Conservation (phyloP, 1,140 invertebrate genomes). For the Bombus difficillimus region DNA sequence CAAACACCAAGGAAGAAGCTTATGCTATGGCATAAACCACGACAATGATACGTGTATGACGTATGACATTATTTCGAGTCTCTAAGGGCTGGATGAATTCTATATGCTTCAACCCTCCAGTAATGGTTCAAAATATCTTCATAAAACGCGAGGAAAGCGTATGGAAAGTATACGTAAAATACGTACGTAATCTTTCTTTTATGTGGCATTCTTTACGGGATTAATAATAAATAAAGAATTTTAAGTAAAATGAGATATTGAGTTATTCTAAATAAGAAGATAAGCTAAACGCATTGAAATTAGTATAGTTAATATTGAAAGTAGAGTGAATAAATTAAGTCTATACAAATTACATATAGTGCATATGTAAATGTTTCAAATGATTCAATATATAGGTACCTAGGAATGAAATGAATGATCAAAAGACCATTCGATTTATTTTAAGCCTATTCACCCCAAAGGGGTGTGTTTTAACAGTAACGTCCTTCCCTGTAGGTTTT, state of each 20-base stretch:
- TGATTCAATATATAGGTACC: not conserved
- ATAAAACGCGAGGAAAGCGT: not conserved
- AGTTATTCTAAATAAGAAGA: not conserved
- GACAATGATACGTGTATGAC: constrained; percentile 9
- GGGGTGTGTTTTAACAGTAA: constrained; percentile 39
- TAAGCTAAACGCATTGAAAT: not conserved
- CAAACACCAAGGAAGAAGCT: constrained; percentile 15
- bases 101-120: not conserved
- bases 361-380: not conserved
- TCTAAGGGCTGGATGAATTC: not conserved
- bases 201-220: not conserved
- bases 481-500: constrained; percentile 34
- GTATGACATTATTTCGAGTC: constrained; percentile 23
- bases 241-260: not conserved
- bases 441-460: constrained; percentile 32
- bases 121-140: not conserved
- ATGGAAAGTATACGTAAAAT: not conserved
- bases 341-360: no score
- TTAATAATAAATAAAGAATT: not conserved
- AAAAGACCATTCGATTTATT: constrained; percentile 35
- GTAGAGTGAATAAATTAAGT: no score
- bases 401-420: constrained; percentile 15
- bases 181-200: not conserved
- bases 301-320: no score
- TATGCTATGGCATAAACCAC: not conserved